Conservation (phyloP, 2,888 invertebrate genomes). For the Syrphus vitripennis region DNA sequence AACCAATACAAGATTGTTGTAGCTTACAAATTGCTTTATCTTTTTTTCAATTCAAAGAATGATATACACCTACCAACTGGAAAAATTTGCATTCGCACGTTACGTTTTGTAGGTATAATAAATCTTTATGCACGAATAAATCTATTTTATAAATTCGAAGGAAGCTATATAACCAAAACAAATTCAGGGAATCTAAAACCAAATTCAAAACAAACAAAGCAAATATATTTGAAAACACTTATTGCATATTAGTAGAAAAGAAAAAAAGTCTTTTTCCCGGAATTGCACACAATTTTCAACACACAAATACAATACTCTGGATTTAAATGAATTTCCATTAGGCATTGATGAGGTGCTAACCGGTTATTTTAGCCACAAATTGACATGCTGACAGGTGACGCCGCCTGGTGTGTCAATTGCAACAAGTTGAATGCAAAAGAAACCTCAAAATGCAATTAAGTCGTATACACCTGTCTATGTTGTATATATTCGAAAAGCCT, state of each 20-base stretch:
- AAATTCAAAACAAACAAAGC: background rate
- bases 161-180: background rate
- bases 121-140: background rate
- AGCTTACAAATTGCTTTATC: constrained; percentile 4
- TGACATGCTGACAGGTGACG: constrained; percentile 10
- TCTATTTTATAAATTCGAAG: background rate
- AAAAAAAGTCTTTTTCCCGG: background rate
- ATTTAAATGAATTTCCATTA: background rate
- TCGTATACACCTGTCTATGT: background rate
- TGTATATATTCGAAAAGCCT: background rate
- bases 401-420: background rate
- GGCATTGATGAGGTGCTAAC: background rate
- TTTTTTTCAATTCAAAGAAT: background rate
- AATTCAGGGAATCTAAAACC: background rate
- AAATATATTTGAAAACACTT: background rate
- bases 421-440: constrained; percentile 1
- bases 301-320: background rate
- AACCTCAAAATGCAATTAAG: constrained; percentile 23
- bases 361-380: background rate
- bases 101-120: too few species aligned
- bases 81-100: background rate
- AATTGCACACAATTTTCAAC: background rate
- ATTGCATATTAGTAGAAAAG: background rate
- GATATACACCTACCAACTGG: background rate
- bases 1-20: background rate